Conservation (phyloP, 2,113 vertebrate genomes). For the Verasper variegatus region DNA sequence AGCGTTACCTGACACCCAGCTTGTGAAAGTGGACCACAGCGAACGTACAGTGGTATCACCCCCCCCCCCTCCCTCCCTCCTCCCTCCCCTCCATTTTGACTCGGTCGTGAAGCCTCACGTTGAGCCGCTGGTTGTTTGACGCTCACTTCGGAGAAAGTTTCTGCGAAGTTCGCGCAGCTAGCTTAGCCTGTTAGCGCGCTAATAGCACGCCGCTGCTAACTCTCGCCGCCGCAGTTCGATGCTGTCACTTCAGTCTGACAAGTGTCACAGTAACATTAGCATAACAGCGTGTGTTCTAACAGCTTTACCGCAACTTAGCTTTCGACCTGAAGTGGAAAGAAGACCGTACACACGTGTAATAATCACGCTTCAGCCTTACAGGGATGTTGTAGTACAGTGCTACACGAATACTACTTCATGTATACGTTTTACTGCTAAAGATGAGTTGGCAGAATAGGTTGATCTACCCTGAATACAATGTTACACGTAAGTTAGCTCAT, state of each 20-base stretch:
- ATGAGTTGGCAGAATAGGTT: too few species aligned
- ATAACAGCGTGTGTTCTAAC: too few species aligned
- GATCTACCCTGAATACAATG: too few species aligned
- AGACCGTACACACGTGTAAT: neutral
- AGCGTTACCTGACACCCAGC: constrained; percentile 41
- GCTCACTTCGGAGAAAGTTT: constrained; percentile 43
- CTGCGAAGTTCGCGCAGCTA: constrained; percentile 58
- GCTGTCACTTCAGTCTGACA: constrained; percentile 8
- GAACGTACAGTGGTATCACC: neutral
- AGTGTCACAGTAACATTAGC: neutral
- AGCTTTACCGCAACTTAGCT: neutral
- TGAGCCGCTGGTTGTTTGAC: neutral
- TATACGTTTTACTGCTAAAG: too few species aligned
- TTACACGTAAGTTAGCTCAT: neutral
- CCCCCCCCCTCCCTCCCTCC: too few species aligned
- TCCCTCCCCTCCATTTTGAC: neutral
- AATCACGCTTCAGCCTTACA: neutral
- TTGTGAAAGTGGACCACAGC: constrained; percentile 7
- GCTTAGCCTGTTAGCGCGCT: constrained; percentile 65
- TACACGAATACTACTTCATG: too few species aligned
- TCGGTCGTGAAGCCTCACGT: rapidly evolving
- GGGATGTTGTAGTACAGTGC: too few species aligned
- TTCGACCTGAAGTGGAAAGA: neutral
- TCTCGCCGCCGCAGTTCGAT: neutral
- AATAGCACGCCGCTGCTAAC: constrained; percentile 57